Base-by-base conservation (phyloP, 2,888 invertebrate species). In the Polymixis lichenea region DNA sequence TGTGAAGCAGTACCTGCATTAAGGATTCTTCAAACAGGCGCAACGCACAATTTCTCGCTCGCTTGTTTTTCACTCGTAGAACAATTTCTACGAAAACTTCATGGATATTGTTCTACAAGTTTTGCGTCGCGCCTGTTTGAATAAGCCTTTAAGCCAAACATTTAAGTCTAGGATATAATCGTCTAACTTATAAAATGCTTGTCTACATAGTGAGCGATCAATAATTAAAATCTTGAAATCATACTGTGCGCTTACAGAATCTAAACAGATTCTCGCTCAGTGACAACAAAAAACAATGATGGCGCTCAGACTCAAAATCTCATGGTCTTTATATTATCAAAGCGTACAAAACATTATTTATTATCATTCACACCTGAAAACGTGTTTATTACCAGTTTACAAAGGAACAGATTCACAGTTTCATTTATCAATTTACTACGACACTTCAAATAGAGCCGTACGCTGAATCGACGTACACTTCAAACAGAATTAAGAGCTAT, bases 401-500 rank as follows among this genome's bases (percentile, higher is more conserved):
- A 62, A 28, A 56, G 13, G 25, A 49, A 72, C n/a, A 13, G 62
- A 25, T 69, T 58, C 28, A 78, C 65, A 72, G 80, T 73, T 74
- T 62, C 58, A 67, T 69, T 67, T 67, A 83, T 84, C 62, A 74
- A 71, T 84, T 84, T 64, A 9, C 9, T 46, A 55, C 58, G 58
- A 70, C 62, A 83, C 43, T 49, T 73, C n/a, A 71, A 62, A 64
- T 78, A 49, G 28, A 64, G 43, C 58, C 32, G 53, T 60, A 67
- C 22, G 2, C 46, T 62, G 60, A 46, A 69, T 46, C 70, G 55
- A 60, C n/a, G 66, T 51, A 17, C 53, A 84, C 82, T 84, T 82
- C 82, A 82, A 82, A 82, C 80, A 66, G 66, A 66, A 64, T 61
- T 51, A 75, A 61, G 13, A 72, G 67, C 61, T 71, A 60, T 60